Evolutionary conservation across 2,888 invertebrate species (phyloP).

Genomic region (Caenorhabditis uteleia): DNA sequence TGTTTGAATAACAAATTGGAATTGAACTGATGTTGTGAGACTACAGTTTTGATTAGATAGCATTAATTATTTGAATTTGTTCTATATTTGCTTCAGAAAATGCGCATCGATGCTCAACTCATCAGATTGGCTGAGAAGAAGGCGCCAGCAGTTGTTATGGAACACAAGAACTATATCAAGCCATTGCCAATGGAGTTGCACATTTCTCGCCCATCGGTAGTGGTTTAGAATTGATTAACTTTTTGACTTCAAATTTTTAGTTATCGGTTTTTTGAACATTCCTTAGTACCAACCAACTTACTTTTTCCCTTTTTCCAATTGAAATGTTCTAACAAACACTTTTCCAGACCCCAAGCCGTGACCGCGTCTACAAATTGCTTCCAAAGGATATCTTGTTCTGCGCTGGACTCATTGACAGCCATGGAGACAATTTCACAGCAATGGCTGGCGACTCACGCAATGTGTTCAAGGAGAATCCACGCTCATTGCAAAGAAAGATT

Average conservation of each 20-base stretch:
- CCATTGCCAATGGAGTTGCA: constrained; percentile 50
- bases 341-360: constrained; percentile 53
- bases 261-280: background rate
- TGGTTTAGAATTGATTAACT: background rate
- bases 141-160: constrained; percentile 39
- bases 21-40: background rate
- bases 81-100: constrained; percentile 44
- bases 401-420: constrained; percentile 60
- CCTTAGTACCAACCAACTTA: background rate
- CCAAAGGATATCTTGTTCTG: constrained; percentile 66
- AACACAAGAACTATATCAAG: constrained; percentile 48
- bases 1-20: background rate
- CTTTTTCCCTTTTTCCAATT: background rate
- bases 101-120: constrained; percentile 57
- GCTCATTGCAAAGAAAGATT: constrained; percentile 61
- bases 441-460: constrained; percentile 62
- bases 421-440: constrained; percentile 59
- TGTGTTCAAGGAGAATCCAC: constrained; percentile 60
- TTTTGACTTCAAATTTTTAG: constrained; percentile 11
- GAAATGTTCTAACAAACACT: background rate
- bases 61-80: constrained; percentile 8
- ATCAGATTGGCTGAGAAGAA: constrained; percentile 45
- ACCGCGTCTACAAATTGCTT: constrained; percentile 61
- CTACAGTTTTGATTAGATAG: background rate
- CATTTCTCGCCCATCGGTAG: constrained; percentile 48